Evolutionary conservation across 2,113 vertebrate genomes (phyloP).

Genomic region (Orycteropus afer): DNA sequence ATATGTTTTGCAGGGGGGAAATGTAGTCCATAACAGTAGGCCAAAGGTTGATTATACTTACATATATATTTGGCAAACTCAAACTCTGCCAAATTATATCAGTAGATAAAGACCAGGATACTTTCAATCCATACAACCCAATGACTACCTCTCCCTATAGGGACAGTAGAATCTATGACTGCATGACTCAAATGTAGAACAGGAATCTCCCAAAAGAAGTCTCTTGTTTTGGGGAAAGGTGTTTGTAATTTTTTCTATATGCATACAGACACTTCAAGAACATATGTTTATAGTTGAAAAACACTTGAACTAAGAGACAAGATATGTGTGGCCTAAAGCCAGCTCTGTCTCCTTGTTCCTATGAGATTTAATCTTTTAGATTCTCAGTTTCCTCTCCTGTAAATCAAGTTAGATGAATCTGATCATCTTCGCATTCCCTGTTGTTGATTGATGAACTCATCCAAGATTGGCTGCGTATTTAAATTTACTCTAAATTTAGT

Average conservation of each 20-base stretch:
- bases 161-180: not conserved
- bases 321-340: not conserved
- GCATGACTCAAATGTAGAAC: not conserved
- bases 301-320: not conserved
- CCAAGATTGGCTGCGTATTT: not conserved
- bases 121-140: not conserved
- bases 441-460: not conserved
- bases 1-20: too few species aligned
- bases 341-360: not conserved
- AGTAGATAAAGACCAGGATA: not conserved
- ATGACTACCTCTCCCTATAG: not conserved
- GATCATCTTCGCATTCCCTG: not conserved
- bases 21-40: not conserved
- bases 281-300: not conserved
- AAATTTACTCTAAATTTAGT: not conserved
- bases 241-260: not conserved
- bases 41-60: not conserved
- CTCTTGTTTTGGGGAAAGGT: constrained; percentile 17
- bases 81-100: not conserved
- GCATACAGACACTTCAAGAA: not conserved
- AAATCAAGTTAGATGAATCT: not conserved
- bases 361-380: not conserved
- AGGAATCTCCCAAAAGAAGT: not conserved
- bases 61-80: not conserved
- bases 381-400: not conserved